Evolutionary conservation across 2,797 vertebrate genomes (phyloP), one percentile per base, ranked within the genome.

Genomic region (Mormyrus hasselquistii): DNA sequence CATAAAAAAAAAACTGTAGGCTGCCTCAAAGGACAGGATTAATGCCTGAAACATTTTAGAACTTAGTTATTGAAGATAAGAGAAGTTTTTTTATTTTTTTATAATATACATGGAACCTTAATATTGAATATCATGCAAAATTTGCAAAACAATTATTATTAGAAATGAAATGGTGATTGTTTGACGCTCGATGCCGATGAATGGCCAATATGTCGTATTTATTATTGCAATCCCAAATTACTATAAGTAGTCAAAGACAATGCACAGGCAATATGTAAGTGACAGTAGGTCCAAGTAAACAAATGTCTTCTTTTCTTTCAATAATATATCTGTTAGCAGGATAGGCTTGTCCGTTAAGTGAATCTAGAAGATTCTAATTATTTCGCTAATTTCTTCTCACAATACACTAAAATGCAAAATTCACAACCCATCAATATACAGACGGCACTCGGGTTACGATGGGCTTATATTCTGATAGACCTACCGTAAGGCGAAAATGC

Each of bases 41-140:
- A 50, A 52, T 85, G 82, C n/a, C 82, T 25, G n/a, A 85, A 85
- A 50, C 82, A 5, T 85, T 52, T 47, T 85, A 85, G 9, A 85
- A 85, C n/a, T n/a, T 29, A 85, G 49, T 50, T 85, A 52, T 25
- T 85, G 44, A 85, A 85, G 82, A 52, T 85, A 85, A 47, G 76
- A 82, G 38, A 82, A 47, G 16, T 41, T 44, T 82, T 82, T 47
- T 41, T 79, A 9, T 79, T 82, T 79, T 76, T 44, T 8, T 8
- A 79, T 44, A 79, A n/a, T 8, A 82, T 82, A 82, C 47, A 34
- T 82, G 41, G 16, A 82, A n/a, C 41, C 38, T 47, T 82, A n/a
- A 47, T 82, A 16, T 8, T 1, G 38, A 82, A 82, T 44, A 47
- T 41, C 47, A 9, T 19, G 19, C 73, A n/a, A 19, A 44, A 7